These are phyloP conservation scores for Tor tambroides DNA, from an alignment of 2,113 vertebrate species.

Conservation along the genomic window DNA sequence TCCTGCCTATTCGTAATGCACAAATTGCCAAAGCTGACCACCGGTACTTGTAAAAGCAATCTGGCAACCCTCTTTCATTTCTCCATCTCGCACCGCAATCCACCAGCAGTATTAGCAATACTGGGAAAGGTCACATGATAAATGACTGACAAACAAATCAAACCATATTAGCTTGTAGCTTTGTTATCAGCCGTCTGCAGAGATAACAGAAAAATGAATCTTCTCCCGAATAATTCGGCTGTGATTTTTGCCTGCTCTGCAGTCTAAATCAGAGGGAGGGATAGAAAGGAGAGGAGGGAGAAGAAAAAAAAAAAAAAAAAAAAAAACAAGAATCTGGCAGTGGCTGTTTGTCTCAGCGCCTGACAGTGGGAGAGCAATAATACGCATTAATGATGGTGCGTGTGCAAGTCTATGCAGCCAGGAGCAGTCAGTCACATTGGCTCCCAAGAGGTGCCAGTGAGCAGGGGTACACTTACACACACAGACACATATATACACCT, in stretches of 20 bases:
- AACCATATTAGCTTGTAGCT: constrained; percentile 91
- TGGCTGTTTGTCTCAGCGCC: constrained; percentile 92
- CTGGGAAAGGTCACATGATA: constrained; percentile 98
- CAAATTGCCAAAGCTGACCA: constrained; percentile 89
- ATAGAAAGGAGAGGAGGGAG: constrained; percentile 60
- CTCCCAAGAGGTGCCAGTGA: constrained; percentile 72
- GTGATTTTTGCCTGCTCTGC: constrained; percentile 86
- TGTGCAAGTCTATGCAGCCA: constrained; percentile 78
- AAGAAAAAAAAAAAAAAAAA: constrained; percentile 62
- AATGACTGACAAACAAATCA: constrained; percentile 98
- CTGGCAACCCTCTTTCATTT: constrained; percentile 84
- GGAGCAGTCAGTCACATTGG: constrained; percentile 75
- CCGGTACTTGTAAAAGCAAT: constrained; percentile 87
- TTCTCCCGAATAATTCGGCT: constrained; percentile 87
- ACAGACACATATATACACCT: constrained; percentile 51
- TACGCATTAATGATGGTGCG: constrained; percentile 95
- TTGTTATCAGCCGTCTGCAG: constrained; percentile 88
- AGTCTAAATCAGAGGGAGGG: constrained; percentile 76
- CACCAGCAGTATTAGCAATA: constrained; percentile 91
- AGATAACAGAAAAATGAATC: constrained; percentile 88
- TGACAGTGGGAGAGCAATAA: constrained; percentile 97
- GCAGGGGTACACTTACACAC: constrained; percentile 41
- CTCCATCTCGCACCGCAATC: constrained; percentile 78
- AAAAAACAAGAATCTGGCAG: constrained; percentile 72
- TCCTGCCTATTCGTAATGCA: constrained; percentile 80